Base-by-base conservation (phyloP, 2,888 invertebrate species). In the Pristionchus maxplancki region DNA sequence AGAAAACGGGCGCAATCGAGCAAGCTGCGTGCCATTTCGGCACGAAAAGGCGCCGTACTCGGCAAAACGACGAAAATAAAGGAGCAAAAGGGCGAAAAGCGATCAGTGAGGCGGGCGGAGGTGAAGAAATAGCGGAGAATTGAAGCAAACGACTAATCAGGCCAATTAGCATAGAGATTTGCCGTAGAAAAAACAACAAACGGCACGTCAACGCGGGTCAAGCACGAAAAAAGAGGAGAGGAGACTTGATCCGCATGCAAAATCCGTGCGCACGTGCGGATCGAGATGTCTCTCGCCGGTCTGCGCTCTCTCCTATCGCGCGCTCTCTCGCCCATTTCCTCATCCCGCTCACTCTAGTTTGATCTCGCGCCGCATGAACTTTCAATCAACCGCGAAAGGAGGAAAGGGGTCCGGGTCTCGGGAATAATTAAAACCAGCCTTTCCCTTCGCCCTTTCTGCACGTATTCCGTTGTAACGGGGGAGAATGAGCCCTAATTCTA, bases 251-350 rank as follows among this genome's bases (percentile, higher is more conserved):
- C 20, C 15, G 64, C 9, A 71, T 71, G 71, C 71, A 71, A 37
- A 34, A 24, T 34, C 44, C 8, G 44, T 44, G 44, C 44, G 44
- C 44, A 71, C 71, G 71, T 71, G 71, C 71, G 20, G n/a, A 34
- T 67, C 34, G 15, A 31, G 17, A 67, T 15, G 4, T 71, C 71
- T 37, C 71, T 71, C 34, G 37, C 37, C 71, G 1, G 37, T 37
- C 71, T 71, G 71, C 71, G 37, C 71, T 71, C 71, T 71, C 71
- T 71, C 37, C 37, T 31, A 67, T 71, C 71, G 1, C 31, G 13
- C 31, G 17, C 71, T 71, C 71, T 71, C 71, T 71, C 71, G 34
- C 17, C 24, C n/a, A 53, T 17, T 20, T 53, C 1, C 53, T 58
- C 1, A 24, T n/a, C 24, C 0, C 58, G 28, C 31, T 1, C 20